Conservation (phyloP, 2,797 vertebrate genomes). For the Sus cebifrons region DNA sequence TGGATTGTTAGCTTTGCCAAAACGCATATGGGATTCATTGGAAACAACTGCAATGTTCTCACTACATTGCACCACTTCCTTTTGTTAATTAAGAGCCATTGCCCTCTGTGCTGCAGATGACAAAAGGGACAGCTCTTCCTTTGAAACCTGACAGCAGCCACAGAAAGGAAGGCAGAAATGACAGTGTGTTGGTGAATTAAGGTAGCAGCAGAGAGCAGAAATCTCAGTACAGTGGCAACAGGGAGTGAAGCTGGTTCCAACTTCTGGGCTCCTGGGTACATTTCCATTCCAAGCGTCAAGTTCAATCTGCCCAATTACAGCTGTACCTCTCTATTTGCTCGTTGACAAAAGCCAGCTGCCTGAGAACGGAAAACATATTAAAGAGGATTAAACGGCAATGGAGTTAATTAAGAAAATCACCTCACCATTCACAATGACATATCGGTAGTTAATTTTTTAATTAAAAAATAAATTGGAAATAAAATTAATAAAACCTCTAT, state of each 20-base stretch:
- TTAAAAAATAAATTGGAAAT: constrained; percentile 45
- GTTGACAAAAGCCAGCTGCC: constrained; percentile 50
- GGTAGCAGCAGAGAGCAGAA: fast-evolving
- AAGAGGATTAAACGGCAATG: constrained; percentile 59
- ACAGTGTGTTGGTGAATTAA: constrained; percentile 25
- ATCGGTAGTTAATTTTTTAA: constrained; percentile 19
- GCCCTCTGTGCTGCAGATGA: constrained; percentile 66
- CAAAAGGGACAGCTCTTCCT: constrained; percentile 42
- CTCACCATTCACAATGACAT: constrained; percentile 8
- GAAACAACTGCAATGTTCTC: constrained; percentile 66
- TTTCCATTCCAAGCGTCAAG: background rate
- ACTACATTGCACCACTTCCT: constrained; percentile 57
- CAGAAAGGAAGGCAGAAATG: background rate
- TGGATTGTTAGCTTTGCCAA: constrained; percentile 77
- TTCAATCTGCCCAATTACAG: background rate
- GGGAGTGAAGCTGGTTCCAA: background rate
- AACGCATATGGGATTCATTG: constrained; percentile 62
- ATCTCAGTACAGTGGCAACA: background rate
- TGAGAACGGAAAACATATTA: constrained; percentile 54
- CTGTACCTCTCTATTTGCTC: background rate
- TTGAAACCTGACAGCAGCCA: constrained; percentile 23
- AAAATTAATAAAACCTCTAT: constrained; percentile 15
- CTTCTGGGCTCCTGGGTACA: fast-evolving
- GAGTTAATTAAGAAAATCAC: constrained; percentile 64
- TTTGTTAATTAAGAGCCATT: constrained; percentile 75